These are phyloP conservation scores for Magallana angulata DNA, from an alignment of 1,140 invertebrate genomes.

Conservation along the genomic window DNA sequence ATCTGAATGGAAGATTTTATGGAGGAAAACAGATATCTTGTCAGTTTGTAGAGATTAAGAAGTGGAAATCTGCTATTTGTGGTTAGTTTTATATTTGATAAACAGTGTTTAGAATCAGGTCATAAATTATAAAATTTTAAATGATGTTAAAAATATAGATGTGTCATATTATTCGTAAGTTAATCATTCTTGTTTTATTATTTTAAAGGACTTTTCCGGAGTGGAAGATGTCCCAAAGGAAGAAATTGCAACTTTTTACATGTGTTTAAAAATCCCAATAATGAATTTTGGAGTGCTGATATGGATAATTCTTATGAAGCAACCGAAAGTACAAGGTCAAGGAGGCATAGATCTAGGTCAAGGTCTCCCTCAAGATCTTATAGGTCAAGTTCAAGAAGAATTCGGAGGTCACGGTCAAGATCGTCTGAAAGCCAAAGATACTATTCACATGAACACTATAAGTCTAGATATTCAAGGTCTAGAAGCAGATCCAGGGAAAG, in stretches of 20 bases:
- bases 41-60: slow-evolving; percentile 88
- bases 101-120: too few relatives aligned
- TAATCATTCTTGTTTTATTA: slow-evolving; percentile 15
- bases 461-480: slow-evolving; percentile 40
- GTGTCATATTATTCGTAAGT: background rate
- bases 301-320: slow-evolving; percentile 64
- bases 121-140: too few relatives aligned
- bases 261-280: slow-evolving; percentile 90
- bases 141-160: too few relatives aligned
- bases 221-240: slow-evolving; percentile 91
- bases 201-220: slow-evolving; percentile 84
- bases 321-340: slow-evolving; percentile 13
- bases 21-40: slow-evolving; percentile 90
- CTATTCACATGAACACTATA: background rate
- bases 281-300: slow-evolving; percentile 81
- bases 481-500: slow-evolving; percentile 57
- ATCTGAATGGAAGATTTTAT: slow-evolving; percentile 93
- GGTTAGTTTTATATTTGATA: slow-evolving; percentile 81
- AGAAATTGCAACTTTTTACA: slow-evolving; percentile 94
- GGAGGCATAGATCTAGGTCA: slow-evolving; percentile 45
- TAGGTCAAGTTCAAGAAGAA: slow-evolving; percentile 24
- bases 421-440: slow-evolving; percentile 46
- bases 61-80: slow-evolving; percentile 94
- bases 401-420: slow-evolving; percentile 46
- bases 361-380: slow-evolving; percentile 26